These are phyloP conservation scores for Neopipo cinnamomea DNA, from an alignment of 2,113 vertebrate species.

Conservation along the genomic window DNA sequence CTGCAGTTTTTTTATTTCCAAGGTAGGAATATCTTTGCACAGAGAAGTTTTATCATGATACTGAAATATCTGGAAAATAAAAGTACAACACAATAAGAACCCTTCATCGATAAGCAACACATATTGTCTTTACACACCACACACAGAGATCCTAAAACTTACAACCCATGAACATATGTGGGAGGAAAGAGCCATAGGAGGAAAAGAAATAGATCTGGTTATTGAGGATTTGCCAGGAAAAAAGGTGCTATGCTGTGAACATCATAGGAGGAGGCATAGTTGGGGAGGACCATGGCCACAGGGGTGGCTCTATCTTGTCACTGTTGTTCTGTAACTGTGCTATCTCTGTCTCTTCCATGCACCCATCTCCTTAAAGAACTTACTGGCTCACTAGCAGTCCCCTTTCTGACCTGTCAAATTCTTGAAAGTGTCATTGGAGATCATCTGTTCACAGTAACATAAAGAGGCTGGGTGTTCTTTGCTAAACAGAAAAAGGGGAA, in stretches of 20 bases:
- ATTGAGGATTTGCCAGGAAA: neutral
- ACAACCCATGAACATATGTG: neutral
- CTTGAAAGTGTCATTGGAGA: neutral
- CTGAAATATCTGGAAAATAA: conserved; percentile 19
- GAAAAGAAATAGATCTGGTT: neutral
- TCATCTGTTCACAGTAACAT: neutral
- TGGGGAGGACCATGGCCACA: neutral
- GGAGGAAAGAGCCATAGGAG: neutral
- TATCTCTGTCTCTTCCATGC: neutral
- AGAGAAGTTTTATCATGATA: neutral
- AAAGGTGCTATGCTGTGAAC: neutral
- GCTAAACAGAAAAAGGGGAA: neutral
- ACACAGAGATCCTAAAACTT: neutral
- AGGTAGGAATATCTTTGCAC: conserved; percentile 7
- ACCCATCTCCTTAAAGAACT: neutral
- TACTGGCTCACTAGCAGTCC: neutral
- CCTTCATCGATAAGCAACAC: neutral
- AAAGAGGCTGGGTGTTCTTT: neutral
- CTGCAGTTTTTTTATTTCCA: conserved; percentile 77
- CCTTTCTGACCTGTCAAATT: neutral
- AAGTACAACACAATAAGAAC: neutral
- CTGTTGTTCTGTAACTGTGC: neutral
- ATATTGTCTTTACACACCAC: neutral
- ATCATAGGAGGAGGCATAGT: neutral
- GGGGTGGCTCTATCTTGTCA: neutral